phyloP scores from a whole-genome alignment of 2,797 vertebrate genomes.

The Okamejei kenojei region DNA sequence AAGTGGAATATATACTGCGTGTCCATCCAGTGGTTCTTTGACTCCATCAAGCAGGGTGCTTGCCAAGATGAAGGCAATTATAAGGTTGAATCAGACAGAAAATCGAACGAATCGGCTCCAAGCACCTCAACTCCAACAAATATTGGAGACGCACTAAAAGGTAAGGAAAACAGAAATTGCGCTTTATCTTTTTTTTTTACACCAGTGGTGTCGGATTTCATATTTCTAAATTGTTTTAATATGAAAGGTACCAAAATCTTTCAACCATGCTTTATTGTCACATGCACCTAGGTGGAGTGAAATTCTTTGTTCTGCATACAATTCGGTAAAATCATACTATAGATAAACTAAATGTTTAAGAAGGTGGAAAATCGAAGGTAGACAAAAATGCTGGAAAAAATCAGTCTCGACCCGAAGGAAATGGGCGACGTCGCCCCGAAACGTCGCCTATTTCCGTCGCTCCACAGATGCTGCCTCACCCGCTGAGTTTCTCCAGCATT shows the following conservation, averaged over 20 bases:
- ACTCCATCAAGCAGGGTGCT: constrained; percentile 86
- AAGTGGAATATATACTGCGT: constrained; percentile 95
- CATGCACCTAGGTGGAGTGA: too few species aligned
- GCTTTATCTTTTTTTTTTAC: background rate
- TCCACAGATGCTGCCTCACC: too few species aligned
- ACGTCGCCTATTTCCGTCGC: too few species aligned
- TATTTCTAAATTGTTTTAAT: background rate
- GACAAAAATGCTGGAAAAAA: too few species aligned
- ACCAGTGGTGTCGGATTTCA: background rate
- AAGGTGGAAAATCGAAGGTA: too few species aligned
- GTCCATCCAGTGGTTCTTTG: constrained; percentile 85
- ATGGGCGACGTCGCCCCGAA: too few species aligned
- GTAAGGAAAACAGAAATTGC: background rate
- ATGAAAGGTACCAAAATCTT: background rate
- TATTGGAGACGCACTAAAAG: background rate
- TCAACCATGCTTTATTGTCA: too few species aligned
- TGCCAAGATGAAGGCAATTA: constrained; percentile 90
- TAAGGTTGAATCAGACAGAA: constrained; percentile 54
- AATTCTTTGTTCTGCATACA: too few species aligned
- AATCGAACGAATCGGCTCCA: constrained; percentile 50
- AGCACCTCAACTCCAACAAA: constrained; percentile 84
- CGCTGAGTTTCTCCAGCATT: too few species aligned
- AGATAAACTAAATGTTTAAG: too few species aligned
- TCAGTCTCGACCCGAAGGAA: too few species aligned
- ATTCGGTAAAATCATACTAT: too few species aligned